These are phyloP conservation scores for Operophtera brumata DNA, from an alignment of 2,888 invertebrate species.

Conservation along the genomic window DNA sequence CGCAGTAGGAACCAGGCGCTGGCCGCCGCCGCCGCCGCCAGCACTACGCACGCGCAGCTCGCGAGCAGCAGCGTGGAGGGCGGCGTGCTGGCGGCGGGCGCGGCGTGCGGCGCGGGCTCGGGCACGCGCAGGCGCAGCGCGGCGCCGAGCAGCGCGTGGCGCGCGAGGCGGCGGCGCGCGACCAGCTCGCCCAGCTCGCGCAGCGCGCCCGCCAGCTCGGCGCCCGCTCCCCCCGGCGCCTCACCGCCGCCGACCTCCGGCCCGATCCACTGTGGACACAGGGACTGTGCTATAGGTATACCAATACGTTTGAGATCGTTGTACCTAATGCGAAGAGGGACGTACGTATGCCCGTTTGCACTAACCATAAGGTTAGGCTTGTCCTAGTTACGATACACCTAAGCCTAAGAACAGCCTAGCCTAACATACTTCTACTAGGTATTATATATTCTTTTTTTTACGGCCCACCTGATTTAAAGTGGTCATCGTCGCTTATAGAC, in stretches of 20 bases:
- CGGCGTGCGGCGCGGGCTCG: slow-evolving; percentile 42
- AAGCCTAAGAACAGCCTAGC: too few relatives aligned
- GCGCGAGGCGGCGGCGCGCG: slow-evolving; percentile 62
- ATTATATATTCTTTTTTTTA: too few relatives aligned
- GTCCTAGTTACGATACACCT: too few relatives aligned
- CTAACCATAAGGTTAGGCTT: too few relatives aligned
- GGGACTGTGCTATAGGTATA: too few relatives aligned
- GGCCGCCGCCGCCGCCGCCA: slow-evolving; percentile 35
- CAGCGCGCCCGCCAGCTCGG: slow-evolving; percentile 55
- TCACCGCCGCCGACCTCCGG: slow-evolving; percentile 63
- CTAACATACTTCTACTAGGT: too few relatives aligned
- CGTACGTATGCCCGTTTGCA: too few relatives aligned
- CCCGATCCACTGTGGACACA: slow-evolving; percentile 60
- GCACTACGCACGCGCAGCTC: slow-evolving; percentile 34
- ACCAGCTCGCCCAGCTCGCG: slow-evolving; percentile 66
- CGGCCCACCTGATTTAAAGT: too few relatives aligned
- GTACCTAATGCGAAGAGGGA: too few relatives aligned
- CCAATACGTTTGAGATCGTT: too few relatives aligned
- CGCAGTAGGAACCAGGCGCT: slow-evolving; percentile 47
- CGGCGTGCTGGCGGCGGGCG: slow-evolving; percentile 52
- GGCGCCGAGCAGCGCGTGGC: slow-evolving; percentile 65
- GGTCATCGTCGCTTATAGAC: too few relatives aligned
- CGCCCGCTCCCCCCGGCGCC: slow-evolving; percentile 33
- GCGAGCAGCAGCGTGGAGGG: slow-evolving; percentile 52
- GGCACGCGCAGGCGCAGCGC: slow-evolving; percentile 63